Percentiles rank a stretch among this genome's conserved stretches.
Conservation (phyloP, 2,113 vertebrate species). For the Leptosomus discolor region DNA sequence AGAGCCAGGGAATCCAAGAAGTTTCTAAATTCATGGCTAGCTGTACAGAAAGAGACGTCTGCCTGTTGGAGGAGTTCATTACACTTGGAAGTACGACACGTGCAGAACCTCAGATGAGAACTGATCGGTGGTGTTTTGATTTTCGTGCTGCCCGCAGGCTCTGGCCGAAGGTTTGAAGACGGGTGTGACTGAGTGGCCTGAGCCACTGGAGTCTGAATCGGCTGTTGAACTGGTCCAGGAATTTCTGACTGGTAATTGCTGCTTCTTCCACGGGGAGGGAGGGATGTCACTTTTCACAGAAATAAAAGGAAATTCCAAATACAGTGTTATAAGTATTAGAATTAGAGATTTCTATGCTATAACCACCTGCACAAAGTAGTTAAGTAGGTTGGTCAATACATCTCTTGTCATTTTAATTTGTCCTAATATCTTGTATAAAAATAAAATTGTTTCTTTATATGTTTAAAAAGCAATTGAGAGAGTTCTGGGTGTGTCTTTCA, state of each 20-base stretch:
- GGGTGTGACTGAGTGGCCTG: constrained; percentile 87
- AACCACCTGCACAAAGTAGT: not conserved
- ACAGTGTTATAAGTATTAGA: not conserved
- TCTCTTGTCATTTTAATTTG: not conserved
- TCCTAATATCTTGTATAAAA: not conserved
- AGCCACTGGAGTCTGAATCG: constrained; percentile 78
- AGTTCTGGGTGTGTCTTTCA: not conserved
- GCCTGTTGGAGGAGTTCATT: not conserved
- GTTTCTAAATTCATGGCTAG: not conserved
- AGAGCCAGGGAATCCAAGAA: not conserved
- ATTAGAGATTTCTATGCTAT: not conserved
- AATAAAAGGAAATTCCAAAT: not conserved
- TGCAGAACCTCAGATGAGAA: not conserved
- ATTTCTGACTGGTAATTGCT: constrained; percentile 82
- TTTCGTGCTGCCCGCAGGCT: constrained; percentile 68
- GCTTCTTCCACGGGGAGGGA: not conserved
- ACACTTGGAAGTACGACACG: not conserved
- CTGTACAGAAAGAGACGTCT: not conserved
- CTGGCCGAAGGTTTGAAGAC: constrained; percentile 86
- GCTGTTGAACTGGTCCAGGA: constrained; percentile 82
- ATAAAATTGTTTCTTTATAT: not conserved
- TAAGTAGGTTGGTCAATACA: not conserved
- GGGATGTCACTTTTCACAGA: not conserved
- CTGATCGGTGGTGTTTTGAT: not conserved
- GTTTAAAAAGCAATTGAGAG: not conserved